A percentile compares a stretch with the other conserved stretches of the same genome.
Evolutionary conservation across 2,113 vertebrate species (phyloP).

Genomic region (Indicator maculatus): DNA sequence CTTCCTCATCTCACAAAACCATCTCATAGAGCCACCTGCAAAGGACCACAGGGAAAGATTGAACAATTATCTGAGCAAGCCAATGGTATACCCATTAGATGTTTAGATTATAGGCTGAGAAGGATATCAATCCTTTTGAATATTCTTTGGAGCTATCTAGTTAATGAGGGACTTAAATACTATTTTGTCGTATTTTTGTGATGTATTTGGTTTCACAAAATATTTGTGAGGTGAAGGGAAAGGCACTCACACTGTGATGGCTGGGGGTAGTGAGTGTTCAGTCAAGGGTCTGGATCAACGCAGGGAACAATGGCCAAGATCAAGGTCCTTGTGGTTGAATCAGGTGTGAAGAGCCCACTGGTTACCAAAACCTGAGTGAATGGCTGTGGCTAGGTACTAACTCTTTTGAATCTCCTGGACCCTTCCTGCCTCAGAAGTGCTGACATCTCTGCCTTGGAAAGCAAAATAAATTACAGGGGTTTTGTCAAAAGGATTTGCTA

Average conservation of each 20-base stretch:
- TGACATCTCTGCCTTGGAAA: background rate
- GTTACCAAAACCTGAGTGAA: background rate
- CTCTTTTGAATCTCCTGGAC: background rate
- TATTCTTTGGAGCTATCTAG: background rate
- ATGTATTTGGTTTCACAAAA: background rate
- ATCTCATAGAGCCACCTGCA: background rate
- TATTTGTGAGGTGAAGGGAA: background rate
- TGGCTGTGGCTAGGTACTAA: background rate
- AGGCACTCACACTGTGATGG: rapidly evolving
- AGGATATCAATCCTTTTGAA: background rate
- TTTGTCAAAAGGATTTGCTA: background rate
- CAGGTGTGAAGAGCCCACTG: background rate
- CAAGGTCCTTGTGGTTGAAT: background rate
- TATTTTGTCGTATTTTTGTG: background rate
- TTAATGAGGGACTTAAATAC: background rate
- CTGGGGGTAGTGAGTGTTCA: background rate
- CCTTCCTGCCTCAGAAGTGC: background rate
- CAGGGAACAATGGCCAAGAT: background rate
- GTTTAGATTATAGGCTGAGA: background rate
- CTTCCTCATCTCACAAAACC: background rate
- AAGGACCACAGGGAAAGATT: background rate
- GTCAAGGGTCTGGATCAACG: background rate
- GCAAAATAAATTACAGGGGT: background rate
- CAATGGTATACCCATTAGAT: background rate
- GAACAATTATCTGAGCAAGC: background rate